Percentiles rank a stretch among this genome's conserved stretches.
Evolutionary conservation across 37 sponge, comb jelly and placozoan genomes (phyloP).

Genomic region (Halichondria panicea): DNA sequence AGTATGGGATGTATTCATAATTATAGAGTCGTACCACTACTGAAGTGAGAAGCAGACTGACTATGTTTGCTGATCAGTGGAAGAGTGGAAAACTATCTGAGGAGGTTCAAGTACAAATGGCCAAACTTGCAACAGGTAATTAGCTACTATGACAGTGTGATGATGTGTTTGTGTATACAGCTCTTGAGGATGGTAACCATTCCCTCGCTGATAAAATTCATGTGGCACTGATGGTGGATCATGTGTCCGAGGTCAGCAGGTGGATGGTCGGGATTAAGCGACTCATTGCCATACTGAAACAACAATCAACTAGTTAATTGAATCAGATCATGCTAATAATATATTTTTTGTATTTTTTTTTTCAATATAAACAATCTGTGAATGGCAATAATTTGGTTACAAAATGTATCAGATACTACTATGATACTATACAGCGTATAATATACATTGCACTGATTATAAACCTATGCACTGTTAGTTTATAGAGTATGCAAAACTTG

Average conservation of each 20-base stretch:
- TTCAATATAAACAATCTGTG: no score
- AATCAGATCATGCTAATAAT: no score
- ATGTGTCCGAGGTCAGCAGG: conserved; percentile 64
- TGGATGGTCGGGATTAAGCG: conserved; percentile 78
- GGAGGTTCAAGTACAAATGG: not conserved
- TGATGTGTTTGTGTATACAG: conserved; percentile 10
- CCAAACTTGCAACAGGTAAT: not conserved
- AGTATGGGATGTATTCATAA: not conserved
- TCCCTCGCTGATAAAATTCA: conserved; percentile 49
- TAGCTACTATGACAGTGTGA: not conserved
- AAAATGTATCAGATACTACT: not conserved
- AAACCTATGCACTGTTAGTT: not conserved
- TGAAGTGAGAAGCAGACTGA: not conserved
- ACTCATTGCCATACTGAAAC: conserved; percentile 10
- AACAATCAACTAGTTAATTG: no score
- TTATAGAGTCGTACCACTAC: not conserved
- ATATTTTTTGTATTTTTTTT: no score
- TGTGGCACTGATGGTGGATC: conserved; percentile 72
- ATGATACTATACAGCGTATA: not conserved
- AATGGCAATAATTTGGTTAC: not conserved
- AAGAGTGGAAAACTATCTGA: conserved; percentile 3
- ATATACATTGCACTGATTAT: not conserved
- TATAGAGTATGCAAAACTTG: conserved; percentile 28
- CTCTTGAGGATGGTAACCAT: conserved; percentile 26
- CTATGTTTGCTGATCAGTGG: not conserved